Conservation (phyloP, 2,888 invertebrate genomes). For the Subacronicta megacephala region DNA sequence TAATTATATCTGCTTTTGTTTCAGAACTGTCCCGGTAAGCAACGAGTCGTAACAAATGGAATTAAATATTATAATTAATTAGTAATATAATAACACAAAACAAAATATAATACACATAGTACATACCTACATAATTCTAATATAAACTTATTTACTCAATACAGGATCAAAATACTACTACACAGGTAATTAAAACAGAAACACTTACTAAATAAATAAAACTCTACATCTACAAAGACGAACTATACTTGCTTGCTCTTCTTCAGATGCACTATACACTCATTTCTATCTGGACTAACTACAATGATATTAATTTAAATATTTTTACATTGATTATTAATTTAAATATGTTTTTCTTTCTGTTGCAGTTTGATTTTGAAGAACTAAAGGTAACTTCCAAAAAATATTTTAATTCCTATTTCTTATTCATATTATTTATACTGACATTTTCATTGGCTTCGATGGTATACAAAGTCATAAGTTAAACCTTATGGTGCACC, state of each 20-base stretch:
- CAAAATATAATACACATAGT: not conserved
- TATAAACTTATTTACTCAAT: constrained; percentile 11
- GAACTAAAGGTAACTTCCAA: constrained; percentile 31
- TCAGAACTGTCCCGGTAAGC: constrained; percentile 47
- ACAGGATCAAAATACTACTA: constrained; percentile 9
- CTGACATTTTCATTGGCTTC: too few relatives aligned
- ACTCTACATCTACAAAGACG: constrained; percentile 32
- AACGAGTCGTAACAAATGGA: constrained; percentile 6
- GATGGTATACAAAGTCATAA: too few relatives aligned
- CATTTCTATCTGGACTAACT: too few relatives aligned
- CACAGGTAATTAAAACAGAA: constrained; percentile 35
- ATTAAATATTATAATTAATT: constrained; percentile 8
- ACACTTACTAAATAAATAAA: not conserved
- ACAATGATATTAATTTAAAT: not conserved
- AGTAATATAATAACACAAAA: constrained; percentile 1
- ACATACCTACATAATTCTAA: constrained; percentile 1
- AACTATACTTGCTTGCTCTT: constrained; percentile 29
- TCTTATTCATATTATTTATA: too few relatives aligned
- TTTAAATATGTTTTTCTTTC: constrained; percentile 10
- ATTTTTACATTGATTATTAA: not conserved
- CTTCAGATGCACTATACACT: not conserved
- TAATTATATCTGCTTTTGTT: constrained; percentile 25
- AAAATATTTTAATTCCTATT: not conserved
- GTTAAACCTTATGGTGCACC: too few relatives aligned
- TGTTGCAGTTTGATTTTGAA: constrained; percentile 40